Conservation (phyloP, 2,888 invertebrate genomes). For the Leucania comma region DNA sequence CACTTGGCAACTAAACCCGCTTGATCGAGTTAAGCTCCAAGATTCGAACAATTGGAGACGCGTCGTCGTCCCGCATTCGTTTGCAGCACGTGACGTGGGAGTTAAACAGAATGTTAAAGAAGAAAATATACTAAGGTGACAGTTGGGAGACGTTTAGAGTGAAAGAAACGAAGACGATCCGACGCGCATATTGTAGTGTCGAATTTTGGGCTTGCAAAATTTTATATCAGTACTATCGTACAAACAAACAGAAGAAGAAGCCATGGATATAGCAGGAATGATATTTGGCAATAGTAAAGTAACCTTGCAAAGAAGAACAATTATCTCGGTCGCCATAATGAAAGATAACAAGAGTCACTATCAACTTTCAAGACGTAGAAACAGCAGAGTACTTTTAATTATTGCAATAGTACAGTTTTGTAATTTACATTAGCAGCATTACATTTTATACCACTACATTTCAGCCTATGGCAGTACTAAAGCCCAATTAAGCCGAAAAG, state of each 20-base stretch:
- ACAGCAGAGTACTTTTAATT: background rate
- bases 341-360: background rate
- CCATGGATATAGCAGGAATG: background rate
- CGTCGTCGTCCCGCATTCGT: constrained; percentile 81
- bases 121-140: constrained; percentile 52
- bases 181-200: constrained; percentile 1
- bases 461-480: background rate
- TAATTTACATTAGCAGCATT: background rate
- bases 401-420: background rate
- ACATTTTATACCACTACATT: background rate
- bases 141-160: constrained; percentile 48
- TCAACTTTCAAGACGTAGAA: background rate
- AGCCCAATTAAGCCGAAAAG: background rate
- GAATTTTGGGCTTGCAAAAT: background rate
- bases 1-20: constrained; percentile 79
- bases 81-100: constrained; percentile 81
- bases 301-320: background rate
- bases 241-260: background rate
- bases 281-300: background rate
- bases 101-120: constrained; percentile 51
- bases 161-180: constrained; percentile 57
- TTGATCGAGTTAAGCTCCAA: constrained; percentile 87
- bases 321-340: background rate
- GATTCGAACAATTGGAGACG: constrained; percentile 88
- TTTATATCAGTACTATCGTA: background rate